Base-by-base conservation (phyloP, 2,888 invertebrate genomes). In the Epinotia brunnichana region DNA sequence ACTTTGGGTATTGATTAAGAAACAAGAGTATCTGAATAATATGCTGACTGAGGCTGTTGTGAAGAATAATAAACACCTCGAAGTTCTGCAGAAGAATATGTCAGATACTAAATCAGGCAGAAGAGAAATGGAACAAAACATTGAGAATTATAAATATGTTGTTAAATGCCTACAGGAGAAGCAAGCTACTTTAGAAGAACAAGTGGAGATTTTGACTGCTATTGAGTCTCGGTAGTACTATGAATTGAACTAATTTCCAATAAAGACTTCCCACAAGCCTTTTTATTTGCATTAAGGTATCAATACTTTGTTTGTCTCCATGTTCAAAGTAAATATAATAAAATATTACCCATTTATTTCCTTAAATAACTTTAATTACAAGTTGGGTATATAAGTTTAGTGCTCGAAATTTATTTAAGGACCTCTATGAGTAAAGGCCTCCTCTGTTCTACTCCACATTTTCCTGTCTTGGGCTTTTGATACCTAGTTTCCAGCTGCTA, bases 91-190 rank as follows among this genome's bases (percentile, higher is more conserved):
- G 72, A 90, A 86, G 57, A 87, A 83, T 74, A 76, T 87, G 70
- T 85, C 89, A 13, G 85, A 89, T 29, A 76, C 80, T 2, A 86
- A 78, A 68, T 74, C 75, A n/a, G 77, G 82, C 5, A 87, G 83
- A 63, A 87, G 81, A 73, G 88, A 88, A 41, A 82, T 86, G 74
- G 89, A 91, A 74, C 84, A 87, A 70, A 87, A 80, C 75, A 79
- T 87, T 48, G 90, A 92, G 57, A 87, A 86, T 15, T 81, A 89
- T 53, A 92, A 90, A 76, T 92, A 92, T 77, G 84, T 91, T 76
- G 86, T 90, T 0, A 92, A 92, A 79, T 89, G 90, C 76, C 82
- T 92, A 44, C 92, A 92, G 79, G 92, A 92, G 74, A 92, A 92
- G 79, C 89, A 91, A 77, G 87, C 91, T 7, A 90, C 91, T 39